Evolutionary conservation across 2,888 invertebrate species (phyloP), one percentile per base, ranked within the genome.

Genomic region (Rugalucina vietnamica): DNA sequence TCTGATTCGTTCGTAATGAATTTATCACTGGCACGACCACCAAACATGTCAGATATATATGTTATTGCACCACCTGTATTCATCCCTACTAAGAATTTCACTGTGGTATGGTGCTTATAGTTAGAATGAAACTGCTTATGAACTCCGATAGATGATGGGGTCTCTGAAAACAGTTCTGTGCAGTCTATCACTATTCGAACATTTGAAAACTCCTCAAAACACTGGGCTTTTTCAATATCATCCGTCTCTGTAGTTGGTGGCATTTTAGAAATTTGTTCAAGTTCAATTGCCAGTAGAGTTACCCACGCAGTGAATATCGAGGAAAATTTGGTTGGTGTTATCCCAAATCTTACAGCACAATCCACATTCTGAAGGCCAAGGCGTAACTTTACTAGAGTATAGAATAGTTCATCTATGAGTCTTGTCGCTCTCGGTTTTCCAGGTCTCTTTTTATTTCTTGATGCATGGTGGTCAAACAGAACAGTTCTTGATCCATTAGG

Each of bases 81-180:
- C 73, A 85, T 80, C 1, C 82, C 85, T 32, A 85, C 83, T 8
- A 85, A 57, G 32, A 70, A 81, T 49, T 87, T 87, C 21, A 81
- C 79, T 5, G 82, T 87, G 18, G 77, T 72, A n/a, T 79, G 74
- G 54, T 84, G 84, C 73, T 84, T 83, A 29, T 83, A 85, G 49
- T 74, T 75, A 18, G 79, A 82, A 57, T 75, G 50, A 18, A 75
- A 50, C n/a, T 75, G 75, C 54, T 75, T 75, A 29, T 75, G 75
- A 12, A 27, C 50, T 3, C 54, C 34, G 27, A 75, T n/a, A 18
- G 50, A 34, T 50, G 50, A 50, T 18, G 75, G 75, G 21, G 75
- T 75, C 49, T 75, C 75, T 50, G 75, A 14, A 37, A 75, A 75
- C 21, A 75, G 32, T 54, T 75, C 75, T 27, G 75, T 75, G 34